A percentile compares a stretch with the other conserved stretches of the same genome.
Conservation (phyloP, 2,113 vertebrate genomes). For the Crotalus viridis region DNA sequence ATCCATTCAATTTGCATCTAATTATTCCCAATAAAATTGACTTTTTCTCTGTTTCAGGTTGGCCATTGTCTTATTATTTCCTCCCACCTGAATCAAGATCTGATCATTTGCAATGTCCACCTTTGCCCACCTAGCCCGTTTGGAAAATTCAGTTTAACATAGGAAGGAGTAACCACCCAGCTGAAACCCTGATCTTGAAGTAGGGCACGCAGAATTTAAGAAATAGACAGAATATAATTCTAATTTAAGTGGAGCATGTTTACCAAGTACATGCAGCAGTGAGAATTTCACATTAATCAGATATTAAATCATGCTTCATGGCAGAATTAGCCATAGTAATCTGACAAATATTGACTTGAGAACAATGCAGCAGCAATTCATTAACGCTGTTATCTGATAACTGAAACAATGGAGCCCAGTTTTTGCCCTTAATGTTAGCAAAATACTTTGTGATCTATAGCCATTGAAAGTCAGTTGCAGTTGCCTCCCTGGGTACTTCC, state of each 20-base stretch:
- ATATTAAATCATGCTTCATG: neutral
- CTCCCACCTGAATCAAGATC: constrained; percentile 19
- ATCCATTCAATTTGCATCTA: constrained; percentile 24
- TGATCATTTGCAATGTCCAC: constrained; percentile 20
- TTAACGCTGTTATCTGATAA: constrained; percentile 35
- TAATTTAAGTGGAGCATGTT: neutral
- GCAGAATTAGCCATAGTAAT: constrained; percentile 4
- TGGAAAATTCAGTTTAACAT: constrained; percentile 36
- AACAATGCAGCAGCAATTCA: constrained; percentile 35
- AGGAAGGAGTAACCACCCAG: neutral
- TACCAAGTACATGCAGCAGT: neutral
- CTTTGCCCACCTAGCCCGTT: neutral
- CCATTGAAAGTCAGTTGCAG: neutral
- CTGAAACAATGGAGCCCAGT: constrained; percentile 6
- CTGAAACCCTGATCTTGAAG: neutral
- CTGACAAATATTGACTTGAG: constrained; percentile 10
- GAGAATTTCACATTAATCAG: neutral
- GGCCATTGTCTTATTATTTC: constrained; percentile 27
- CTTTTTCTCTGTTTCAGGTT: neutral
- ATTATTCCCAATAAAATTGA: neutral
- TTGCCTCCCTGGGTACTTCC: neutral
- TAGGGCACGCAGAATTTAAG: constrained; percentile 10
- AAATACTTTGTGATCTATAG: neutral
- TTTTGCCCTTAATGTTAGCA: neutral
- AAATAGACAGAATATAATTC: neutral